Evolutionary conservation across 2,888 invertebrate genomes (phyloP).

Genomic region (Dryomyza anilis): DNA sequence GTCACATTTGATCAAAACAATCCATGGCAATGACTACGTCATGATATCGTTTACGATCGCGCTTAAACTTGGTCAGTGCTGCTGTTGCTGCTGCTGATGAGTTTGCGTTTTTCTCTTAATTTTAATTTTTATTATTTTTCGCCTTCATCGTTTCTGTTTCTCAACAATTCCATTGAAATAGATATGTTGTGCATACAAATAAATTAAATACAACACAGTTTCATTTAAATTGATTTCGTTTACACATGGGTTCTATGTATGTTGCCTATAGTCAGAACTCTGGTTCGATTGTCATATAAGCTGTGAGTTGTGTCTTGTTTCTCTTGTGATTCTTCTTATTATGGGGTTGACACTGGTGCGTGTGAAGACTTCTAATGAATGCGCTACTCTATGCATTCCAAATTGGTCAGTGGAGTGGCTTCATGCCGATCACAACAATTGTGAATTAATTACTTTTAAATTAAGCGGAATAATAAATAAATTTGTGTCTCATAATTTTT

Average conservation of each 20-base stretch:
- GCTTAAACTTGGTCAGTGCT: not conserved
- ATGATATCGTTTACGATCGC: no score
- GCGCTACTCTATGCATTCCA: not conserved
- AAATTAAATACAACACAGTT: constrained; percentile 28
- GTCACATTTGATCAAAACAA: no score
- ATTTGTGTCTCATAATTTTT: no score
- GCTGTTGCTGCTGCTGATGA: not conserved
- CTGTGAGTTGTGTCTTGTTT: not conserved
- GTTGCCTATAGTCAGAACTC: not conserved
- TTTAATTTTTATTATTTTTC: not conserved
- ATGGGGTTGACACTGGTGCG: constrained; percentile 12
- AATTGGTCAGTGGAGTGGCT: no score
- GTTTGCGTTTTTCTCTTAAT: not conserved
- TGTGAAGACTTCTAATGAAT: constrained; percentile 18
- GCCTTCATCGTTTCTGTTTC: not conserved
- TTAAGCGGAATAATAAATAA: no score
- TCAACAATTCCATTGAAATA: constrained; percentile 18
- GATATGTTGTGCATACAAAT: constrained; percentile 29
- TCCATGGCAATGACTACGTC: no score
- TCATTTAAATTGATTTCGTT: constrained; percentile 33
- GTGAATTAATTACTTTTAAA: no score
- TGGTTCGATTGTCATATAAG: not conserved
- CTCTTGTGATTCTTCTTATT: constrained; percentile 3
- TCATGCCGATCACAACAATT: no score
- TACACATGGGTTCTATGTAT: no score